These are phyloP conservation scores for Parapsyche elsis DNA, from an alignment of 1,140 invertebrate species.

Conservation along the genomic window DNA sequence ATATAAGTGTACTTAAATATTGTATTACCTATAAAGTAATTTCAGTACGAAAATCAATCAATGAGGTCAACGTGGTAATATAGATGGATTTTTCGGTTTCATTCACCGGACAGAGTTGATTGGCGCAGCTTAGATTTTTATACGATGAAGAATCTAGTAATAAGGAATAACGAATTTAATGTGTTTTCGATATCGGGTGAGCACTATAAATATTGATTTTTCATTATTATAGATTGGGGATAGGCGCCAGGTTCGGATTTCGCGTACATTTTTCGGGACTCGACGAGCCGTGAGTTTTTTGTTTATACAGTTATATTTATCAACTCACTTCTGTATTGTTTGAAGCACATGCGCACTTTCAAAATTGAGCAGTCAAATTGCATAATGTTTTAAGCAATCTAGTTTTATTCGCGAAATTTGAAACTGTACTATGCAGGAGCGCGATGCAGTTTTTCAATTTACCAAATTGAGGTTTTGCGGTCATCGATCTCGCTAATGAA, in stretches of 20 bases:
- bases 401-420: too few relatives aligned
- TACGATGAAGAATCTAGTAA: slow-evolving; percentile 4
- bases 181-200: slow-evolving; percentile 16
- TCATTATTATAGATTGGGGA: slow-evolving; percentile 66
- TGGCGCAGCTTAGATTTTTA: not conserved
- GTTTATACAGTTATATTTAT: too few relatives aligned
- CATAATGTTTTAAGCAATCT: too few relatives aligned
- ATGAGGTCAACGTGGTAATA: too few relatives aligned
- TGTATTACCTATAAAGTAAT: too few relatives aligned
- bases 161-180: slow-evolving; percentile 25
- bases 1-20: too few relatives aligned
- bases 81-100: too few relatives aligned
- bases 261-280: slow-evolving; percentile 67
- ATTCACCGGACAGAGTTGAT: not conserved
- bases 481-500: not conserved
- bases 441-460: not conserved
- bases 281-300: slow-evolving; percentile 65
- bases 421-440: too few relatives aligned
- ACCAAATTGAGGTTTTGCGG: not conserved
- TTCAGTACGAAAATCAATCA: too few relatives aligned
- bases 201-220: slow-evolving; percentile 33
- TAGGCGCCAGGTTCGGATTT: slow-evolving; percentile 66
- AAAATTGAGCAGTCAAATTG: too few relatives aligned
- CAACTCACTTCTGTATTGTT: too few relatives aligned
- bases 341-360: too few relatives aligned